Evolutionary conservation across 2,113 vertebrate genomes (phyloP), one percentile per base, ranked within the genome.

Genomic region (Centropus unirufus): DNA sequence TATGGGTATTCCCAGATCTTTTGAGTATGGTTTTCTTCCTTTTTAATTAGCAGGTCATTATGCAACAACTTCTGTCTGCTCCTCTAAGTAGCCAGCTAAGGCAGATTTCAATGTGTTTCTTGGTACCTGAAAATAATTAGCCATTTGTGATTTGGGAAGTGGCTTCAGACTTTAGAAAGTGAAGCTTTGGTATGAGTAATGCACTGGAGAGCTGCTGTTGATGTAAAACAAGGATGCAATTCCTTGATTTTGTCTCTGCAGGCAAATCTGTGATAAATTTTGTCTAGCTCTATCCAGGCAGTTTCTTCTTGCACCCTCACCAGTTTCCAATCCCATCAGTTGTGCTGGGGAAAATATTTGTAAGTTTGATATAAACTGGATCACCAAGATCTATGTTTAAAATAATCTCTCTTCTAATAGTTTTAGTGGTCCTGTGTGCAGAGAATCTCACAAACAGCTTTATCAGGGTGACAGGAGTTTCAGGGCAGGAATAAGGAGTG

Each of bases 31-130:
- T 87, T 97, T 93, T 93, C 77, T 95, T 91, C 78, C 62, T 89
- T 92, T 93, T 91, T 95, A 92, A 96, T 95, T 93, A 92, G 77
- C 59, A 91, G 83, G 70, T 82, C 87, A 83, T 95, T 96, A 93
- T 66, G 74, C 12, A 10, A 79, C 90, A 95, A 92, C 66, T 94
- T 93, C 70, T 95, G 77, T 93, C 74, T 91, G 84, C 57, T 91
- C 58, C 58, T 55, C 32, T 66, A 73, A 89, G 91, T 66, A 78
- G 58, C 67, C 62, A 86, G 70, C 67, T 89, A 85, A 85, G 78
- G 84, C 81, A 96, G 57, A 87, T 93, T 94, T 81, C 78, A 69
- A 67, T 79, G n/a, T 86, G 61, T 76, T 92, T 89, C 93, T 83
- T 63, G 83, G 73, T 95, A 94, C 93, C 91, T 95, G 94, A 85